These are phyloP conservation scores for Zosterops japonicus DNA, from an alignment of 2,113 vertebrate genomes.

Conservation along the genomic window DNA sequence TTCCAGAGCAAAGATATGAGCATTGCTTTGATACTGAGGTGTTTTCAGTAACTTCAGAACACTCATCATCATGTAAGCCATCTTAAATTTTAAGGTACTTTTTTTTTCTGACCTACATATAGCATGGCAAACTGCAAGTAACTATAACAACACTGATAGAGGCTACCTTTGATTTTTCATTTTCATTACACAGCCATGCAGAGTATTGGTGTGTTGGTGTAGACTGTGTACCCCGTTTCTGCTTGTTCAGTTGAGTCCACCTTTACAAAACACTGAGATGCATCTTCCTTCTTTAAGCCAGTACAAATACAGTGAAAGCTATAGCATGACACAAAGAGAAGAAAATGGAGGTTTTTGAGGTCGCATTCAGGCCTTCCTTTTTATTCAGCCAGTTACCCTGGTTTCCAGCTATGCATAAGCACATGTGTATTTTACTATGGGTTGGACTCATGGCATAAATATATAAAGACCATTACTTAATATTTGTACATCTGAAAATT, in stretches of 20 bases:
- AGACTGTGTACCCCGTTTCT: neutral
- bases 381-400: neutral
- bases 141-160: neutral
- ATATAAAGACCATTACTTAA: neutral
- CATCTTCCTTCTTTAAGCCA: neutral
- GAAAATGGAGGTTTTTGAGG: neutral
- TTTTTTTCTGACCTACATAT: neutral
- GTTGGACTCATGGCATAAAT: neutral
- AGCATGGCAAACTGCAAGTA: neutral
- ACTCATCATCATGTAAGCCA: neutral
- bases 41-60: neutral
- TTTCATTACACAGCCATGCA: neutral
- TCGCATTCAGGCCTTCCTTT: neutral
- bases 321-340: rapidly evolving
- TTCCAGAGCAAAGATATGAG: neutral
- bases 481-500: neutral
- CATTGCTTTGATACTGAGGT: neutral
- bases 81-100: neutral
- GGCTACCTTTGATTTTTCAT: neutral
- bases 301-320: neutral
- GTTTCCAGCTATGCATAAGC: neutral
- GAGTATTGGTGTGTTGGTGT: neutral
- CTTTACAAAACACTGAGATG: neutral
- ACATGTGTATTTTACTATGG: neutral
- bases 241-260: neutral